Percentiles rank a stretch among this genome's conserved stretches.
phyloP scores from a whole-genome alignment of 2,888 invertebrate species.

The Athrips mouffetella region DNA sequence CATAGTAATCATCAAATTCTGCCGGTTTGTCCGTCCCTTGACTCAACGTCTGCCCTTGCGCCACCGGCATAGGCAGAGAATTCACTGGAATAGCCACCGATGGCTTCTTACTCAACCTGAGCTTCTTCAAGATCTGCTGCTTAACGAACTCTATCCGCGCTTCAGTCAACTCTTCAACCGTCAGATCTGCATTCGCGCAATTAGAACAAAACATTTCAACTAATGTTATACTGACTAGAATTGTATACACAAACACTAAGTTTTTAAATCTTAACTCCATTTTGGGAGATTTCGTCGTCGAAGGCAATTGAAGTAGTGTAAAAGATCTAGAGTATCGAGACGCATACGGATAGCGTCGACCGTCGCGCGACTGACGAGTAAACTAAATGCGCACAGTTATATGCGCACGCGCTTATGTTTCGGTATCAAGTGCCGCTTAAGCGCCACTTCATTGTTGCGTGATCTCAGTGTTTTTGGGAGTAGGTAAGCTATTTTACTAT shows the following conservation, averaged over 20 bases:
- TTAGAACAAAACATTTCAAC: constrained; percentile 58
- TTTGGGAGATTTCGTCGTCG: constrained; percentile 48
- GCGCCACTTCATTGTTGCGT: too few relatives aligned
- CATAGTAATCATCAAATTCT: constrained; percentile 87
- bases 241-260: constrained; percentile 45
- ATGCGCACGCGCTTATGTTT: background rate
- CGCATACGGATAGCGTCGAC: constrained; percentile 54
- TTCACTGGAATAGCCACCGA: constrained; percentile 79
- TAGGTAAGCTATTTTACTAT: too few relatives aligned
- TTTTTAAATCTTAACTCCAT: constrained; percentile 32
- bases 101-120: constrained; percentile 86
- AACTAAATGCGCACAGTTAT: background rate
- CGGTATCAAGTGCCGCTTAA: too few relatives aligned
- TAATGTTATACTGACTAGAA: constrained; percentile 54
- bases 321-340: constrained; percentile 55
- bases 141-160: constrained; percentile 89
- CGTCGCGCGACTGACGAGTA: constrained; percentile 41
- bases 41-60: constrained; percentile 82
- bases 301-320: constrained; percentile 57
- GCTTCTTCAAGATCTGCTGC: constrained; percentile 89
- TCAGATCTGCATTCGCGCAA: constrained; percentile 66
- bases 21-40: constrained; percentile 76
- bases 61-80: constrained; percentile 85
- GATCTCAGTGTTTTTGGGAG: too few relatives aligned
- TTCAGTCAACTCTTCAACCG: constrained; percentile 79